Evolutionary conservation across 2,113 vertebrate genomes (phyloP), one percentile per base, ranked within the genome.

Genomic region (Tauraco erythrolophus): DNA sequence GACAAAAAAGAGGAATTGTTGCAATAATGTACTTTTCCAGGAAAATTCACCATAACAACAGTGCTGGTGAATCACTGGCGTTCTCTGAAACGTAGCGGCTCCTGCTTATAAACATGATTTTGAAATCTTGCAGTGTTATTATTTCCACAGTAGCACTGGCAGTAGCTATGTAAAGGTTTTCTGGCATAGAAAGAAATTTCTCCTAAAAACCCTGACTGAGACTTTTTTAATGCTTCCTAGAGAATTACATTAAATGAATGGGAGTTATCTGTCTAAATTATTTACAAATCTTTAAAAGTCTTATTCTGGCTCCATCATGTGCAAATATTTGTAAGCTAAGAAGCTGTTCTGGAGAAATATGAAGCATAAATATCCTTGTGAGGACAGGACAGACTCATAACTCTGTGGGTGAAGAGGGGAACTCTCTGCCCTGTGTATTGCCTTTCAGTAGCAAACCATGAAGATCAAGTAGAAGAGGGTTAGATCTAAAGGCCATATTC

Each of bases 1-100:
- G 85, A 77, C 68, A 19, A 17, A 88, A 85, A 72, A 68, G 27
- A 53, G 30, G 77, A 82, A 75, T 92, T 93, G 70, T 84, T 96
- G 92, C 83, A 97, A 97, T 90, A 84, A 86, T 93, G 92, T 96
- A 92, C 69, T 96, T 95, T 97, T 92, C 97, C 94, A 94, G 88
- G 92, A 94, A 94, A 89, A 84, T 94, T 94, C 91, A 96, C 50
- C 70, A 10, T 91, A 94, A 92, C 75, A 94, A 83, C 86, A 95
- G n/a, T 41, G 48, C 62, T 94, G 94, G 85, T 97, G 95, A 96
- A 95, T 97, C 96, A 97, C 61, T 90, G 92, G 89, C 68, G 61
- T 93, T 93, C 91, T 89, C 89, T 94, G 94, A 94, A 82, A 89
- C 75, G 39, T 82, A 75, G 70, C 5, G 2, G 65, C 72, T 97